phyloP scores from a whole-genome alignment of 2,888 invertebrate genomes.

The Clistopyga incitator region DNA sequence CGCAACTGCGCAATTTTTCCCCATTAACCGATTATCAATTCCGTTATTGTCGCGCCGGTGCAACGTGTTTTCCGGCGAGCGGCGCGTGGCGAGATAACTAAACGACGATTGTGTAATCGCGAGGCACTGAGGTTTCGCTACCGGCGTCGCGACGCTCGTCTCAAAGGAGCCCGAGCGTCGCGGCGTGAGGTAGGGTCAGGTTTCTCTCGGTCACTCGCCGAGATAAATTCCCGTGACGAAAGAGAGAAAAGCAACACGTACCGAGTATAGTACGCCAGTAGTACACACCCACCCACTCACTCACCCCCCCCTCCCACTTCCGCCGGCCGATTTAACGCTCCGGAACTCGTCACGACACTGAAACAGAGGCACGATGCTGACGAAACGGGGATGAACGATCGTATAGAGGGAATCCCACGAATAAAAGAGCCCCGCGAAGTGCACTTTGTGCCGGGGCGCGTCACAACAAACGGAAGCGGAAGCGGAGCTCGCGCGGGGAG shows the following conservation, averaged over 20 bases:
- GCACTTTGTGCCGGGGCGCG: slow-evolving; percentile 69
- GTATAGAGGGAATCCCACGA: slow-evolving; percentile 29
- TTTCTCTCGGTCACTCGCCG: slow-evolving; percentile 34
- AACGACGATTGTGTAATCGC: no score
- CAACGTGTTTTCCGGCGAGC: slow-evolving; percentile 43
- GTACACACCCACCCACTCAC: neutral
- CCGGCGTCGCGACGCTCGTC: neutral
- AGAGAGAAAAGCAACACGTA: slow-evolving; percentile 51
- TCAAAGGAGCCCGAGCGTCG: neutral
- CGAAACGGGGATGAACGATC: slow-evolving; percentile 24
- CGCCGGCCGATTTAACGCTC: slow-evolving; percentile 4
- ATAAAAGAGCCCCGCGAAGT: slow-evolving; percentile 58
- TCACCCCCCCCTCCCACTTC: no score
- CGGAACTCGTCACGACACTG: slow-evolving; percentile 10
- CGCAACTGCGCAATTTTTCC: neutral
- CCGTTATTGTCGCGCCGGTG: slow-evolving; percentile 16
- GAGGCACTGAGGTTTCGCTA: no score
- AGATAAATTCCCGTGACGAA: slow-evolving; percentile 7
- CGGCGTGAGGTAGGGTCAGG: slow-evolving; percentile 28
- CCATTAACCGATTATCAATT: slow-evolving; percentile 16
- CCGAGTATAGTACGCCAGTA: slow-evolving; percentile 18
- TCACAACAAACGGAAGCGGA: slow-evolving; percentile 79
- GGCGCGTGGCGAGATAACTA: neutral
- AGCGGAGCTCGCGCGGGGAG: slow-evolving; percentile 64
- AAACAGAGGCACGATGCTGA: neutral